Evolutionary conservation across 2,797 vertebrate genomes (phyloP), one percentile per base, ranked within the genome.

Genomic region (Notolabrus celidotus): DNA sequence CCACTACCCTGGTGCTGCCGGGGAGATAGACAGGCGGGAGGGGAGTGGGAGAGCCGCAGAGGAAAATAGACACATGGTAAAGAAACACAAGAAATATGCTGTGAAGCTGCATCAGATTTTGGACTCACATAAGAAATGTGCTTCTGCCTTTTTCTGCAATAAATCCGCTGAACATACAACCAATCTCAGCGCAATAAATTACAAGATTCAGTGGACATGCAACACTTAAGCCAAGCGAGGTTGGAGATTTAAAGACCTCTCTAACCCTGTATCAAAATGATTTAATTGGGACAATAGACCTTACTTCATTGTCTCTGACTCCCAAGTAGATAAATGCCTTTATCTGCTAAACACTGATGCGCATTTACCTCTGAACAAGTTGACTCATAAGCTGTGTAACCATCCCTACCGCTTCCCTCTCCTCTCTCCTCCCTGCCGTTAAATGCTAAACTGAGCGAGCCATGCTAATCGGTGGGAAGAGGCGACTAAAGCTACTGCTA

Each of bases 401-500:
- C 86, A 53, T 72, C 84, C 81, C 78, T 42, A n/a, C 79, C 16
- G 72, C 68, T 77, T 75, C 58, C 73, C 64, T 76, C 70, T 73
- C 70, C 63, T 67, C 70, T 73, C 82, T 72, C 75, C 67, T 50
- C 52, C 71, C 77, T 41, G 74, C 74, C 33, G 78, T 64, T 89
- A 74, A 85, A 84, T 64, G 73, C 84, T 77, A 89, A 92, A 90
- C 90, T 52, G 51, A 89, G 81, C 75, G 64, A 86, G 82, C 84
- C 80, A 58, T 79, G 85, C 86, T 94, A 93, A 93, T 94, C 91
- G 88, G 86, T 74, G 83, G 87, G 86, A 90, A 90, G 86, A 90
- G 89, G 91, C 88, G 89, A 92, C 90, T 91, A 93, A 94, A 95
- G 92, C 92, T 90, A 86, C 80, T 83, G 87, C 92, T 94, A 95